phyloP scores from a whole-genome alignment of 2,888 invertebrate genomes.

The Drosophila histrio region DNA sequence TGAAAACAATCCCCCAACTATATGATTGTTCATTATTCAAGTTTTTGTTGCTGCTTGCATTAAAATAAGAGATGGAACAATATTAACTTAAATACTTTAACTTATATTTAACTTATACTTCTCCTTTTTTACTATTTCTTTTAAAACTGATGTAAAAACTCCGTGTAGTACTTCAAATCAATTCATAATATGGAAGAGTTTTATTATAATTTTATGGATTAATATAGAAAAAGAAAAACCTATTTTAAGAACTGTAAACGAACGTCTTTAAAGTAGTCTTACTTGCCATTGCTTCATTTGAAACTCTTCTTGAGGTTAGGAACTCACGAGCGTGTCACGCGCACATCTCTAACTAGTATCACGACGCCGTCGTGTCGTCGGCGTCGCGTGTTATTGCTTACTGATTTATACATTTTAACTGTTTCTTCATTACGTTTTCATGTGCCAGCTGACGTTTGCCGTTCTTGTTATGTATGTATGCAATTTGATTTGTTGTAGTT shows the following conservation, averaged over 20 bases:
- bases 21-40: slow-evolving; percentile 9
- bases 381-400: slow-evolving; percentile 62
- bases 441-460: slow-evolving; percentile 47
- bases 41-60: slow-evolving; percentile 8
- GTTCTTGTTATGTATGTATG: slow-evolving; percentile 41
- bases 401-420: slow-evolving; percentile 68
- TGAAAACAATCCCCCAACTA: slow-evolving; percentile 9
- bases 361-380: slow-evolving; percentile 24
- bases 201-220: too few relatives aligned
- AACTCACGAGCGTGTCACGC: slow-evolving; percentile 20
- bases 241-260: too few relatives aligned
- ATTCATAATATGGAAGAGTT: too few relatives aligned
- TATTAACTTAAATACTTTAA: background rate
- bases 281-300: background rate
- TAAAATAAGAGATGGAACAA: slow-evolving; percentile 22
- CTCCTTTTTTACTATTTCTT: too few relatives aligned
- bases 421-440: slow-evolving; percentile 53
- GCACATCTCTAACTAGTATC: slow-evolving; percentile 22
- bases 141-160: too few relatives aligned
- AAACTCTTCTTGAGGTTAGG: background rate
- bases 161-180: too few relatives aligned
- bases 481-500: slow-evolving; percentile 14
- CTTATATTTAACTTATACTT: too few relatives aligned
- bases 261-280: too few relatives aligned
- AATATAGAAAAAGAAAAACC: too few relatives aligned